Percentiles rank a stretch among this genome's conserved stretches.
These are phyloP conservation scores for Meriones psammophilus DNA, from an alignment of 2,797 vertebrate species.

Conservation along the genomic window DNA sequence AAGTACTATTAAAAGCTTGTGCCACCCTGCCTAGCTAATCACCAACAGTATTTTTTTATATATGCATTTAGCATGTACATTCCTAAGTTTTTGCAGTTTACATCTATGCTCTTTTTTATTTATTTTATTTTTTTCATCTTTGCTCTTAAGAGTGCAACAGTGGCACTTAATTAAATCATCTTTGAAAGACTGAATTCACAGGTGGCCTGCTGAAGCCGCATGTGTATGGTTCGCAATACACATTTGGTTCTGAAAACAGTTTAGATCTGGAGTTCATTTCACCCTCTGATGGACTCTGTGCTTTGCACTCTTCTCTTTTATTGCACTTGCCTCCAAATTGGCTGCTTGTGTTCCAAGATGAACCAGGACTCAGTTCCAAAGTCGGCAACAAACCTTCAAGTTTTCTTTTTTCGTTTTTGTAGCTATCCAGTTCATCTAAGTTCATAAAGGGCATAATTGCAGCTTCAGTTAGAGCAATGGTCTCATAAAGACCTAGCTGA, in stretches of 20 bases:
- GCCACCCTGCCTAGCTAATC: not conserved
- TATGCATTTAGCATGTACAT: not conserved
- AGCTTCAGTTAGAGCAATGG: slow-evolving; percentile 20
- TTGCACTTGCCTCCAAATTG: not conserved
- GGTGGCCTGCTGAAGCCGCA: not conserved
- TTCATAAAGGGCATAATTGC: slow-evolving; percentile 11
- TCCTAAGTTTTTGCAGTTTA: not conserved
- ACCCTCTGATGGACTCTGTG: not conserved
- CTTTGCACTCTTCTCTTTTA: slow-evolving; percentile 7
- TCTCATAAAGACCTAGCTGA: slow-evolving; percentile 21
- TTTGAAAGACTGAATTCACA: slow-evolving; percentile 12
- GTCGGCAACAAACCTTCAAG: slow-evolving; percentile 13
- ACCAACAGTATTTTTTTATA: not conserved
- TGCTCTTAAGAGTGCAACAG: slow-evolving; percentile 12
- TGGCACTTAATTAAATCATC: not conserved
- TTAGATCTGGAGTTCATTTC: slow-evolving; percentile 1
- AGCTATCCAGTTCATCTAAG: slow-evolving; percentile 22
- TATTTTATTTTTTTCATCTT: not conserved
- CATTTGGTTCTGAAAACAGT: slow-evolving; percentile 6
- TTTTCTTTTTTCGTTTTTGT: not conserved
- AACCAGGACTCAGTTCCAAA: slow-evolving; percentile 52
- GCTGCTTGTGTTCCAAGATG: slow-evolving; percentile 24
- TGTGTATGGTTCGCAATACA: not conserved
- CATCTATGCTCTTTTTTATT: not conserved
- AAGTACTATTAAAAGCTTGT: not conserved